Evolutionary conservation across 2,113 vertebrate species (phyloP).

Genomic region (Campylomormyrus numenius): DNA sequence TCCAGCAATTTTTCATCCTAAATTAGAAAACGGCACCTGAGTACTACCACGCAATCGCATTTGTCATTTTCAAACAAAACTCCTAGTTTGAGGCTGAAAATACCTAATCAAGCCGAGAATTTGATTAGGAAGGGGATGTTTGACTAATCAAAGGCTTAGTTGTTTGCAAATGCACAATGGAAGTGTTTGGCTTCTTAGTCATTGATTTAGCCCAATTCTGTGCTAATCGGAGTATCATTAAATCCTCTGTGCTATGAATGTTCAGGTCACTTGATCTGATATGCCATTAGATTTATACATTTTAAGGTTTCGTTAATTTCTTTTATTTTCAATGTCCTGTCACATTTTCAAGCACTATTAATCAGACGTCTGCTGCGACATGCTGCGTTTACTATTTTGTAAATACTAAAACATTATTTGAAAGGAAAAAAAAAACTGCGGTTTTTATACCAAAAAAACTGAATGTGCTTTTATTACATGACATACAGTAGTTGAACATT

Average conservation of each 20-base stretch:
- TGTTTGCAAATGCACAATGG: conserved; percentile 53
- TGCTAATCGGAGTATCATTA: conserved; percentile 50
- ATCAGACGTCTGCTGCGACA: conserved; percentile 35
- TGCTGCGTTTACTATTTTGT: conserved; percentile 53
- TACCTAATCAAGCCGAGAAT: conserved; percentile 20
- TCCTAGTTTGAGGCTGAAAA: conserved; percentile 30
- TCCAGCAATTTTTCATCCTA: neutral
- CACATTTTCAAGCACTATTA: conserved; percentile 34
- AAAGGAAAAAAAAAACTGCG: conserved; percentile 42
- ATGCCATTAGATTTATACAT: conserved; percentile 14
- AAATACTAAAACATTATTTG: conserved; percentile 57
- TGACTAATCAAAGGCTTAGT: conserved; percentile 34
- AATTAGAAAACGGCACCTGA: neutral
- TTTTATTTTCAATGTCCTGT: conserved; percentile 28
- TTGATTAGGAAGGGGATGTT: conserved; percentile 28
- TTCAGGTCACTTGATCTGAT: conserved; percentile 16
- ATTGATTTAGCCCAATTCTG: conserved; percentile 31
- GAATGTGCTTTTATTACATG: conserved; percentile 62
- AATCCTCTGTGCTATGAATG: conserved; percentile 11
- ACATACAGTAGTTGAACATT: conserved; percentile 44
- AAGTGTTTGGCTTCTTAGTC: conserved; percentile 52
- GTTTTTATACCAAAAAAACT: conserved; percentile 62
- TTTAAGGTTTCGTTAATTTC: conserved; percentile 20
- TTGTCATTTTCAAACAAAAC: neutral
- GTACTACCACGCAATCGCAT: neutral